Conservation (phyloP, 2,797 vertebrate species). For the Girardinus metallicus region DNA sequence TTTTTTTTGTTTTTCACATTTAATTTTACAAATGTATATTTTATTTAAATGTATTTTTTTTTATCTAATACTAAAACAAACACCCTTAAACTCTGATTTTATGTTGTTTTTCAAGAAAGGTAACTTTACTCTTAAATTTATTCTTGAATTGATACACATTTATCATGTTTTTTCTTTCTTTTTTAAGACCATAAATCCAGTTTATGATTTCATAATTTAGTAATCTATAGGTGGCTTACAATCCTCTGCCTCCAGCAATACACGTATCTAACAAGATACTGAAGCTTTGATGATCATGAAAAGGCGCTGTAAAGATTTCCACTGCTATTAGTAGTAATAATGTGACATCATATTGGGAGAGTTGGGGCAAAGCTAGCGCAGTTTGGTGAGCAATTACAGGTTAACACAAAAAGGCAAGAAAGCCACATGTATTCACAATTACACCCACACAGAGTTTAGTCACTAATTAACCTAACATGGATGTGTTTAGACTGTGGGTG, state of each 20-base stretch:
- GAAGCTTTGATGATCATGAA: not conserved
- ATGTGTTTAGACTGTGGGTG: slow-evolving; percentile 7
- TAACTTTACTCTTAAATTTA: not conserved
- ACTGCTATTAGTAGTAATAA: not conserved
- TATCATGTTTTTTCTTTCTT: not conserved
- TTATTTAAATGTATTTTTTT: not conserved
- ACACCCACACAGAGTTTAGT: slow-evolving; percentile 16
- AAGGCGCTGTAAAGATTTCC: not conserved
- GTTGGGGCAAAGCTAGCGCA: not conserved
- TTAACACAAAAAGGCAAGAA: not conserved
- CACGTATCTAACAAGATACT: not conserved
- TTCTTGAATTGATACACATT: not conserved
- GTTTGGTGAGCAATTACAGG: slow-evolving; percentile 11
- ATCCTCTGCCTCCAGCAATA: not conserved
- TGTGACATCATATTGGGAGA: not conserved
- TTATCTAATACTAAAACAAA: not conserved
- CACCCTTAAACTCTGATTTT: not conserved
- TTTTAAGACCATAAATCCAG: not conserved
- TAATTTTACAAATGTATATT: not conserved
- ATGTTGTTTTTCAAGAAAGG: not conserved
- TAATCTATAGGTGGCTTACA: not conserved
- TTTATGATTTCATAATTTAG: not conserved
- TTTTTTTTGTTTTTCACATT: not conserved
- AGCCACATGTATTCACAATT: slow-evolving; percentile 10
- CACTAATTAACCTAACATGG: slow-evolving; percentile 15